Evolutionary conservation across 2,113 vertebrate species (phyloP).

Genomic region (Falcunculus frontatus): DNA sequence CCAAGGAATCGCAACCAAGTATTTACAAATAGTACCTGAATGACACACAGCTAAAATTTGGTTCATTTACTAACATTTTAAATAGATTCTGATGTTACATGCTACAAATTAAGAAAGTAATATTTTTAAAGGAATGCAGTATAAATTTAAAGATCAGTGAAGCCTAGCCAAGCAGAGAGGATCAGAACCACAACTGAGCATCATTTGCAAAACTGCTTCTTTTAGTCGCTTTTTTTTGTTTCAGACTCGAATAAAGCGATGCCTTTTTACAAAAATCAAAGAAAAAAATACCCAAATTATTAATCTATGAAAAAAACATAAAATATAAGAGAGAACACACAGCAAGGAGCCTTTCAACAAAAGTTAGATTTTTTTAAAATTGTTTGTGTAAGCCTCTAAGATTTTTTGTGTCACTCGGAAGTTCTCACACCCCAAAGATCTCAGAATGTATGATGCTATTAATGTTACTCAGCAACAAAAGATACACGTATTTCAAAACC

Average conservation of each 20-base stretch:
- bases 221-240: background rate
- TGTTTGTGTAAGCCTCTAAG: background rate
- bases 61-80: background rate
- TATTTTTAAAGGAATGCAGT: background rate
- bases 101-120: background rate
- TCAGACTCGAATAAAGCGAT: background rate
- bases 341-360: background rate
- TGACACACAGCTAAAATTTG: background rate
- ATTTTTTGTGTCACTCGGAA: background rate
- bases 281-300: background rate
- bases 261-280: background rate
- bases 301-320: background rate
- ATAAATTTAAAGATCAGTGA: background rate
- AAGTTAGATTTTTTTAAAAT: background rate
- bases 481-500: background rate
- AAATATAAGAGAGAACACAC: background rate
- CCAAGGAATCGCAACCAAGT: background rate
- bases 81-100: constrained; percentile 9
- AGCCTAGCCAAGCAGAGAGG: background rate
- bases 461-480: background rate
- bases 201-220: constrained; percentile 7
- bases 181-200: background rate
- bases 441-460: background rate
- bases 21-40: background rate
- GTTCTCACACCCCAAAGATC: background rate